A percentile compares a stretch with the other conserved stretches of the same genome.
Evolutionary conservation across 2,797 vertebrate genomes (phyloP).

Genomic region (Garrulus glandarius): DNA sequence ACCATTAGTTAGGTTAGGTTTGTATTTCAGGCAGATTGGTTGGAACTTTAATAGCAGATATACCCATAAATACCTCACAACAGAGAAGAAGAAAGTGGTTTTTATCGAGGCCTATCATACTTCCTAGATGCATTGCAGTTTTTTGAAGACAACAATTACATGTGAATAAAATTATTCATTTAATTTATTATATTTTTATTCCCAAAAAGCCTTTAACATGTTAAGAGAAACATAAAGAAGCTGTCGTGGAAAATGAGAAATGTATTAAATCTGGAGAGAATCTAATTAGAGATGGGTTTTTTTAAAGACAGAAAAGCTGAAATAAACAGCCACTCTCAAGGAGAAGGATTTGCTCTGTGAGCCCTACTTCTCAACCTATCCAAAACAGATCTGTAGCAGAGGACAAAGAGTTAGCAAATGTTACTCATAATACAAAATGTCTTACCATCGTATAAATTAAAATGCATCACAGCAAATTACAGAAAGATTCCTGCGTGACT

Average conservation of each 20-base stretch:
- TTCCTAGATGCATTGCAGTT: neutral
- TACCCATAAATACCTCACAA: neutral
- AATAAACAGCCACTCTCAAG: neutral
- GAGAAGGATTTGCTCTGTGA: neutral
- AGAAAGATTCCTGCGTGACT: neutral
- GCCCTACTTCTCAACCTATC: neutral
- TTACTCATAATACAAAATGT: neutral
- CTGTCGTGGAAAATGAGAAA: neutral
- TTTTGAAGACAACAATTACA: neutral
- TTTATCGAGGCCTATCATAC: neutral
- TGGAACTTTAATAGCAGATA: neutral
- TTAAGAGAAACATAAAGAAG: neutral
- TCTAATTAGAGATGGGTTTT: neutral
- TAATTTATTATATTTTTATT: neutral
- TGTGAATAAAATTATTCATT: neutral
- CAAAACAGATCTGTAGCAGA: neutral
- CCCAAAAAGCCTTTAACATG: neutral
- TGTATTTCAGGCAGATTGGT: neutral
- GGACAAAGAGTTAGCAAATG: neutral
- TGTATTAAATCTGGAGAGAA: neutral
- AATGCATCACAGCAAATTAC: neutral
- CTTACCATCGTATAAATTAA: neutral
- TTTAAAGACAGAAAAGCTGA: neutral
- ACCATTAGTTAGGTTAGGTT: neutral
- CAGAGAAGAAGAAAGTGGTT: neutral